Percentiles rank a stretch among this genome's conserved stretches.
phyloP scores from a whole-genome alignment of 2,888 invertebrate genomes.

The Gnatocerus cornutus region DNA sequence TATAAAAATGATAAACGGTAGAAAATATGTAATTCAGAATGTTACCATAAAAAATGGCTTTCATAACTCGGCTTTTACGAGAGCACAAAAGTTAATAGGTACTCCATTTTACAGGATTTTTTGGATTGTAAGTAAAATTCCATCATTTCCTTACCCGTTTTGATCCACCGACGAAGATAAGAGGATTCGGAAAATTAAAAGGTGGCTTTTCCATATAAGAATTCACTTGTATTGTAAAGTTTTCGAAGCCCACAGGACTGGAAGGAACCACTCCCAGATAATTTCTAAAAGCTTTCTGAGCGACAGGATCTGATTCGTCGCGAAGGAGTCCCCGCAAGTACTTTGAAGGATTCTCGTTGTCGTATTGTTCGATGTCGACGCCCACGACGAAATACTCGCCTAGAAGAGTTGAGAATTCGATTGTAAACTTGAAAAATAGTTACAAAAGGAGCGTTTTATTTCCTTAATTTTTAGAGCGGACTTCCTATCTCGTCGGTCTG shows the following conservation, averaged over 20 bases:
- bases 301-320: slow-evolving; percentile 75
- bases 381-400: slow-evolving; percentile 97
- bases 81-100: background rate
- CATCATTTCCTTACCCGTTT: slow-evolving; percentile 73
- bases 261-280: slow-evolving; percentile 90
- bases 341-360: slow-evolving; percentile 82
- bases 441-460: too few species aligned
- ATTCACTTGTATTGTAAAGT: slow-evolving; percentile 86
- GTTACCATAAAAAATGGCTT: too few species aligned
- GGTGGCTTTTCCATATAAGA: slow-evolving; percentile 88
- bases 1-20: too few species aligned
- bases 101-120: slow-evolving; percentile 1
- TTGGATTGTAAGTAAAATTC: background rate
- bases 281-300: slow-evolving; percentile 83
- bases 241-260: slow-evolving; percentile 80
- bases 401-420: slow-evolving; percentile 61
- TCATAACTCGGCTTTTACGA: background rate
- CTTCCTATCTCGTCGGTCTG: background rate
- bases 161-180: slow-evolving; percentile 80
- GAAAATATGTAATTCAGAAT: too few species aligned
- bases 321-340: slow-evolving; percentile 86
- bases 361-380: slow-evolving; percentile 92
- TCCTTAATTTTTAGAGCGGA: background rate
- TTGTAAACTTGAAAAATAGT: too few species aligned
- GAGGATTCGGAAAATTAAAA: slow-evolving; percentile 89